Evolutionary conservation across 2,888 invertebrate genomes (phyloP).

Genomic region (Unio delphinus): DNA sequence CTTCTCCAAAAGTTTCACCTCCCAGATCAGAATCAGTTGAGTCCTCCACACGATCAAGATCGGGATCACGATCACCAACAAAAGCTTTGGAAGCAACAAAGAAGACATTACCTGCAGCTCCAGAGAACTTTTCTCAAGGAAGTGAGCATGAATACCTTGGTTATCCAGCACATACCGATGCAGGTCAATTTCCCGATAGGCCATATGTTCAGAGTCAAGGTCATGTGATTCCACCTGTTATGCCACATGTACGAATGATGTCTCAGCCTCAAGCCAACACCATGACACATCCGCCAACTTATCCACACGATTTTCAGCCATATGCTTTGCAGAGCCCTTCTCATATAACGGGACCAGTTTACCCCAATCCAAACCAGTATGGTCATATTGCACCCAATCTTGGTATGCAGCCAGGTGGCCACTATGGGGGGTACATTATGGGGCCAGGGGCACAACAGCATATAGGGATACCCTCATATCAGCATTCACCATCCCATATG

Average conservation of each 20-base stretch:
- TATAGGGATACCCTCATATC: constrained; percentile 29
- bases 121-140: constrained; percentile 2
- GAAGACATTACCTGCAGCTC: constrained; percentile 13
- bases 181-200: too few relatives aligned
- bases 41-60: constrained; percentile 2
- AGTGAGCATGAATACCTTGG: constrained; percentile 11
- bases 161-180: constrained; percentile 25
- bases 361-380: constrained; percentile 37
- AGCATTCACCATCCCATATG: constrained; percentile 19
- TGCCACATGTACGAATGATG: too few relatives aligned
- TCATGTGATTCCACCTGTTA: too few relatives aligned
- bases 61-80: constrained; percentile 33
- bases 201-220: too few relatives aligned
- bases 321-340: too few relatives aligned
- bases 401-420: constrained; percentile 28
- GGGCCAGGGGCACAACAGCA: constrained; percentile 22
- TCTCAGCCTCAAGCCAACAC: too few relatives aligned
- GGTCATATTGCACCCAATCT: constrained; percentile 21
- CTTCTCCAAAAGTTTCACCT: constrained; percentile 1
- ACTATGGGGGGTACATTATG: constrained; percentile 39
- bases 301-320: too few relatives aligned
- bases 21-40: background rate
- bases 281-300: too few relatives aligned
- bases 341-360: constrained; percentile 25
- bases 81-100: constrained; percentile 14